Conservation (phyloP, 2,113 vertebrate genomes). For the Porphyrio hochstetteri region DNA sequence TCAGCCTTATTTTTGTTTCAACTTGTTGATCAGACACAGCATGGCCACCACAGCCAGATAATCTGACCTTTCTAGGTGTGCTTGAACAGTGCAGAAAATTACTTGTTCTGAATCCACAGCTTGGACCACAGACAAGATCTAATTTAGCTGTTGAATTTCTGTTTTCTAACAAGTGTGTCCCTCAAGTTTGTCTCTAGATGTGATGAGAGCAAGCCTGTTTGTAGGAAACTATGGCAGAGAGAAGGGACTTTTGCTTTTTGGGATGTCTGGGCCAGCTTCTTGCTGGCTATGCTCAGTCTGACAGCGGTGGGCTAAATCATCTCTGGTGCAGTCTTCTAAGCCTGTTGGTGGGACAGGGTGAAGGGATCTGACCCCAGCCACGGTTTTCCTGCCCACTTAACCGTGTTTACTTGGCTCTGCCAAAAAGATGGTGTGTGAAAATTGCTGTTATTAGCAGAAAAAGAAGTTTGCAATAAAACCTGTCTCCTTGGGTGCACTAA, state of each 20-base stretch:
- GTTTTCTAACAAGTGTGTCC: background rate
- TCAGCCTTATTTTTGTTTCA: background rate
- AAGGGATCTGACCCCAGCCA: background rate
- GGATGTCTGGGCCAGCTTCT: background rate
- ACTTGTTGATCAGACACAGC: background rate
- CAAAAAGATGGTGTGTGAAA: conserved; percentile 43
- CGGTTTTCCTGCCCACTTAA: conserved; percentile 12
- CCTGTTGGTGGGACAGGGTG: rapidly evolving
- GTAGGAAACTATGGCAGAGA: background rate
- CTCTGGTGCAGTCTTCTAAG: background rate
- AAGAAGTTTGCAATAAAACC: conserved; percentile 73
- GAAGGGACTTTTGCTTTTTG: background rate
- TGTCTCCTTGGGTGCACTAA: conserved; percentile 70
- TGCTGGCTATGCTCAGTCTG: background rate
- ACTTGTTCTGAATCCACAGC: background rate
- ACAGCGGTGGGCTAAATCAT: background rate
- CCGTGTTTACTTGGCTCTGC: conserved; percentile 3
- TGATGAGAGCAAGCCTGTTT: background rate
- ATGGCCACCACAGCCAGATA: background rate
- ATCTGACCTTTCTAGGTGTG: background rate
- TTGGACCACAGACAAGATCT: background rate
- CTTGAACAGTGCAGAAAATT: background rate
- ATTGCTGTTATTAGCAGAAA: conserved; percentile 62
- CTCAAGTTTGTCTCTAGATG: background rate
- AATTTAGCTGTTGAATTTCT: background rate